Percentiles rank a stretch among this genome's conserved stretches.
Conservation (phyloP, 1,140 invertebrate genomes). For the Thalassaphorura encarpata region DNA sequence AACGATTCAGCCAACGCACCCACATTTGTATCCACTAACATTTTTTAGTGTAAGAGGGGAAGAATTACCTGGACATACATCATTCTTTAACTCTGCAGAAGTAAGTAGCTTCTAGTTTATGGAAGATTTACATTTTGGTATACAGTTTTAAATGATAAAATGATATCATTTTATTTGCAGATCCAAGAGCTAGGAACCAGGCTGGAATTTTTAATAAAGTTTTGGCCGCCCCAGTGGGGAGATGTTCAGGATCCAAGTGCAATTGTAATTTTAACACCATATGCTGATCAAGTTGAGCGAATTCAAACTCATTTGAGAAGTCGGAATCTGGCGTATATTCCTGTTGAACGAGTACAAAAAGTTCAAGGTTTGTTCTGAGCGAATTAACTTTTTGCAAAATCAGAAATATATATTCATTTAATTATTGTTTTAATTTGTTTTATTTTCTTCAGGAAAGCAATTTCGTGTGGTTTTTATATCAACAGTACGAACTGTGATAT, state of each 20-base stretch:
- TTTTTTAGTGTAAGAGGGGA: constrained; percentile 71
- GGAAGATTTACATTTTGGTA: too few relatives aligned
- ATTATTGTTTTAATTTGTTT: not conserved
- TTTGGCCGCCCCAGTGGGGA: constrained; percentile 45
- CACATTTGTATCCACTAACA: constrained; percentile 43
- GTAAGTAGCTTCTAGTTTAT: too few relatives aligned
- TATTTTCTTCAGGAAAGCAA: constrained; percentile 58
- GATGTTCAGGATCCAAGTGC: constrained; percentile 36
- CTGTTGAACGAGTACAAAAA: constrained; percentile 74
- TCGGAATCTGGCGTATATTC: constrained; percentile 58
- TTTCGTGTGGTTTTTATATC: constrained; percentile 75
- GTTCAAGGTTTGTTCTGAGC: constrained; percentile 53
- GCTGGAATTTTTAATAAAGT: constrained; percentile 35
- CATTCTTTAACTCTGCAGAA: constrained; percentile 74
- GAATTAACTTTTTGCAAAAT: not conserved
- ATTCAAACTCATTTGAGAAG: constrained; percentile 70
- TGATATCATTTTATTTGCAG: constrained; percentile 1
- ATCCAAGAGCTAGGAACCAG: not conserved
- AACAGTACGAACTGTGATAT: constrained; percentile 67
- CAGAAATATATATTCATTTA: not conserved
- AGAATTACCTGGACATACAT: constrained; percentile 66
- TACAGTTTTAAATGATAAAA: too few relatives aligned
- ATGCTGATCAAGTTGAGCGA: constrained; percentile 64
- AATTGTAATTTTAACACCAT: constrained; percentile 51
- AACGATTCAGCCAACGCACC: constrained; percentile 20